Evolutionary conservation across 2,888 invertebrate species (phyloP).

Genomic region (Cataglyphis cursor): DNA sequence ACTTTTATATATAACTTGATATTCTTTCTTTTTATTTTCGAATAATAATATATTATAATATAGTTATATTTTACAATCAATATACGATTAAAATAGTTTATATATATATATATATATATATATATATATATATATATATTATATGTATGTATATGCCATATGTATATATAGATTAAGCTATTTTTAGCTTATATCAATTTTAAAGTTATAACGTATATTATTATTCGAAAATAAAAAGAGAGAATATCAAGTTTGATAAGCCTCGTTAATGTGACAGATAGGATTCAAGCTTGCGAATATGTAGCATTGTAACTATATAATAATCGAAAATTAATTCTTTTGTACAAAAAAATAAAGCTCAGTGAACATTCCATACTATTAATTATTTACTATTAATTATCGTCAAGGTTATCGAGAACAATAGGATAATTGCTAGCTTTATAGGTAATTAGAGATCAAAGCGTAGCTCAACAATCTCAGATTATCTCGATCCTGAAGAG

Average conservation of each 20-base stretch:
- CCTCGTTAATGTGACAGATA: not conserved
- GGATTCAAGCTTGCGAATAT: not conserved
- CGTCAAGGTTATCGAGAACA: conserved; percentile 67
- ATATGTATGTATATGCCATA: too few species aligned
- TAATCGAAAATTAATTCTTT: not conserved
- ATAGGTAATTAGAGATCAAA: conserved; percentile 67
- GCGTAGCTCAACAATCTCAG: conserved; percentile 53
- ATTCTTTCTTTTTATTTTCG: too few species aligned
- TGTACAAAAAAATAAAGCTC: not conserved
- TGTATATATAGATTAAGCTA: not conserved
- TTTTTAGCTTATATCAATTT: not conserved
- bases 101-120: too few species aligned
- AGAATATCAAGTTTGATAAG: not conserved
- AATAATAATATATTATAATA: too few species aligned
- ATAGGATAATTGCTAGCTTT: conserved; percentile 57
- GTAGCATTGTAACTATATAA: not conserved
- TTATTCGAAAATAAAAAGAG: not conserved
- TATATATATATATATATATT: too few species aligned
- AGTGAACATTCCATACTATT: not conserved
- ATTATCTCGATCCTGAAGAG: conserved; percentile 44
- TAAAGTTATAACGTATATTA: not conserved
- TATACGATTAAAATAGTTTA: too few species aligned
- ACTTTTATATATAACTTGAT: not conserved
- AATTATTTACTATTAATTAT: conserved; percentile 57
- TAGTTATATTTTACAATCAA: too few species aligned